phyloP scores from a whole-genome alignment of 64 coral and sea anemone genomes.

The Anthopleura sola region DNA sequence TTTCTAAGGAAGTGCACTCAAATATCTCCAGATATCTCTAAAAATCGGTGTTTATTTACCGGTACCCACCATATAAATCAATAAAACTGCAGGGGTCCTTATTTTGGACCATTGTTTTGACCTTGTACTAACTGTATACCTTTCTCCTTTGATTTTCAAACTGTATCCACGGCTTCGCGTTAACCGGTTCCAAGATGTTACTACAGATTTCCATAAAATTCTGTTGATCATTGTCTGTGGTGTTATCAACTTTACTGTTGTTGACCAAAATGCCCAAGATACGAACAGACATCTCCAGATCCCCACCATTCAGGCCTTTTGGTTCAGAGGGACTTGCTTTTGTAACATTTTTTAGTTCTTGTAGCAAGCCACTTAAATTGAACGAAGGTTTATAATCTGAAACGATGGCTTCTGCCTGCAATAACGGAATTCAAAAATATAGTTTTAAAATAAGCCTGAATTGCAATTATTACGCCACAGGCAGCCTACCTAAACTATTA shows the following conservation, averaged over 20 bases:
- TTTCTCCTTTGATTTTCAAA: background rate
- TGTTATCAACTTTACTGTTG: slow-evolving; percentile 14
- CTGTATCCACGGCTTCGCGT: background rate
- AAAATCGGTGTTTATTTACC: no score
- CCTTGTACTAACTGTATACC: no score
- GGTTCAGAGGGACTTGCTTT: background rate
- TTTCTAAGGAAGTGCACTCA: no score
- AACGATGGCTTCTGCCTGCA: slow-evolving; percentile 22
- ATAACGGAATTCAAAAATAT: background rate
- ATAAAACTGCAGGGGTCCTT: background rate
- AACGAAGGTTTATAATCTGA: slow-evolving; percentile 23
- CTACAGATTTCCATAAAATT: slow-evolving; percentile 4
- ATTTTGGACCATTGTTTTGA: background rate
- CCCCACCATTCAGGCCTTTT: slow-evolving; percentile 30
- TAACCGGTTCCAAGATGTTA: background rate
- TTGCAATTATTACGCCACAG: no score
- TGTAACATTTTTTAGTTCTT: background rate
- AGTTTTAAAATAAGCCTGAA: no score
- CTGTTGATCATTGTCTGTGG: slow-evolving; percentile 5
- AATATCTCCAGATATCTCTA: no score
- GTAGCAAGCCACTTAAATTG: background rate
- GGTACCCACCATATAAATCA: no score
- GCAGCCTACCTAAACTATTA: no score
- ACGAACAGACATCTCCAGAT: slow-evolving; percentile 27
- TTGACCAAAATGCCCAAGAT: slow-evolving; percentile 37